Base-by-base conservation (phyloP, 64 coral and sea anemone genomes). In the Montipora sp. region DNA sequence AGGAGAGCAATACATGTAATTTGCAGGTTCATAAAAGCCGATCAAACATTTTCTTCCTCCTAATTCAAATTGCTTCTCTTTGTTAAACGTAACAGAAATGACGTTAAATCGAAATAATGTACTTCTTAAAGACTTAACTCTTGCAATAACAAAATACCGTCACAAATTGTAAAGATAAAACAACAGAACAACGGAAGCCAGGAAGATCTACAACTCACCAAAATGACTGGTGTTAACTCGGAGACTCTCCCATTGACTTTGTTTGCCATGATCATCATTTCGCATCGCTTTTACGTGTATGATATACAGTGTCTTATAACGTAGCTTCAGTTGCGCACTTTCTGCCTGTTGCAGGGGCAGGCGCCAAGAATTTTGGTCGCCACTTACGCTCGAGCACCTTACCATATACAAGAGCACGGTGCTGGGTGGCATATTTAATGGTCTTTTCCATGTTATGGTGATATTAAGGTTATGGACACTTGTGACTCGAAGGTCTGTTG, bases 401-500 rank as follows among this genome's bases (percentile, higher is more conserved):
- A 85, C 82, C 13, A 3, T 22, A 12, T 85, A 85, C 7, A 47
- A 22, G 45, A 72, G 63, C n/a, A 4, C 51, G 60, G 65, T 71
- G 3, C 10, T 51, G 8, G 19, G 18, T 70, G 61, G 61, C 23
- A 43, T 22, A 65, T 44, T 65, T 65, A 19, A 19, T 65, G 82
- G 82, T 51, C 36, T 85, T 5, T 5, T 85, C 82, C 82, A 85
- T 49, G 44, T 48, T 16, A 85, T 47, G 4, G 44, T 85, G 82
- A 85, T 50, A 3, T 43, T 50, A 0, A 85, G 63, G 18, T 85
- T 16, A 47, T 50, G 8, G 49, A 85, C 82, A 48, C 65, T 70
- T 72, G 63, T 8, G 45, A 85, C 82, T n/a, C 19, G 47, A 70
- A 85, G 63, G 65, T 85, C 27, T 85, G 61, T 85, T 85, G 82